These are phyloP conservation scores for Orientallactaga sibirica DNA, from an alignment of 2,797 vertebrate genomes.

Conservation along the genomic window DNA sequence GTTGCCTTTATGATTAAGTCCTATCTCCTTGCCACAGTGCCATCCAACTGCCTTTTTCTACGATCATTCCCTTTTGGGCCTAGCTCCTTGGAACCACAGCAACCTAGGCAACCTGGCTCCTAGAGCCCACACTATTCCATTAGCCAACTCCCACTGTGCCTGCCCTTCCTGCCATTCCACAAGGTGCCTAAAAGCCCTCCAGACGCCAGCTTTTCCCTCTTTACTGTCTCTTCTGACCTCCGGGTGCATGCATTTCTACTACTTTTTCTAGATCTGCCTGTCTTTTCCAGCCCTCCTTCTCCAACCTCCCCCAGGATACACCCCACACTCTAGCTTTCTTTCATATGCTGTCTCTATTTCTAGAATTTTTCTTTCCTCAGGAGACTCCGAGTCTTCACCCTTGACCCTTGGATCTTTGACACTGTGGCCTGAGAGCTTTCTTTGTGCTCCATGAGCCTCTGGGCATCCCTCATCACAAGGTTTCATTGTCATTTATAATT, in stretches of 20 bases:
- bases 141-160: too few species aligned
- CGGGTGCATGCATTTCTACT: too few species aligned
- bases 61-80: neutral
- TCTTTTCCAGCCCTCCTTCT: too few species aligned
- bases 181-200: too few species aligned
- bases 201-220: too few species aligned
- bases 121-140: too few species aligned
- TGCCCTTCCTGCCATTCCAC: too few species aligned
- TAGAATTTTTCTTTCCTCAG: neutral
- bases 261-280: too few species aligned
- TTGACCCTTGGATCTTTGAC: neutral
- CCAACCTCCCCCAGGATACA: too few species aligned
- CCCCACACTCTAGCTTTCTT: neutral
- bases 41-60: neutral
- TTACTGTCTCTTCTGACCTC: too few species aligned
- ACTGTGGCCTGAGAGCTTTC: neutral
- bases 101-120: too few species aligned
- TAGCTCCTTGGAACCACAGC: neutral
- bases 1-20: neutral
- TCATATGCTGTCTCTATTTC: neutral
- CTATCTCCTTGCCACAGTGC: neutral
- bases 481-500: neutral
- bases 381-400: neutral
- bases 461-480: neutral
- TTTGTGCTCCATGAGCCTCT: neutral